Base-by-base conservation (phyloP, 2,797 vertebrate genomes). In the Enteromius paludinosus region DNA sequence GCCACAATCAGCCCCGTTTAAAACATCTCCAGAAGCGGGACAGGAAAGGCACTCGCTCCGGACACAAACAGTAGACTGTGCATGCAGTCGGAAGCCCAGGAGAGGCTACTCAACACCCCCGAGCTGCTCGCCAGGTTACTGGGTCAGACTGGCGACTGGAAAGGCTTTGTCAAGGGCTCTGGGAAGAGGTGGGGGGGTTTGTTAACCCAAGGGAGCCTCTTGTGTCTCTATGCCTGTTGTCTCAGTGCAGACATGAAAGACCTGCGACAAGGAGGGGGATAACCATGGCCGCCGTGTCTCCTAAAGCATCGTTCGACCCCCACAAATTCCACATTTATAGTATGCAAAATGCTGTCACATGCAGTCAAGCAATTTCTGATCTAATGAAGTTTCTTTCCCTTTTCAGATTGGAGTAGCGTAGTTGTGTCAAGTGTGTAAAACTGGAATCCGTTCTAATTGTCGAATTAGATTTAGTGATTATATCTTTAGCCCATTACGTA, bases 111-210 rank as follows among this genome's bases (percentile, higher is more conserved):
- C 90, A 89, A 87, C 90, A 90, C 90, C 92, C 89, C 79, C 90
- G 88, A 90, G 91, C 93, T 93, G 88, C 88, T 86, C 87, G 90
- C 89, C 92, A 92, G 93, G 93, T 94, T 94, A 94, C 92, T 94
- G 94, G 94, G 94, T 94, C 94, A 94, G 88, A 89, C 90, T 88
- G 78, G 85, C 88, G 89, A 94, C 93, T 94, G 93, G 91, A 65
- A 88, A 91, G 77, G 92, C 92, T 93, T 94, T 94, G 92, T 94
- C 93, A 86, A 85, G 73, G 83, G 85, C 81, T 87, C 87, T 87
- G 89, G 90, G 80, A 78, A 83, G 83, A 72, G 79, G 86, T 83
- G 68, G 82, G 87, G 90, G 89, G 88, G 88, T 70, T 86, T 89
- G 86, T 65, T 56, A 91, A 93, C 91, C 91, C 90, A 83, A 87